Evolutionary conservation across 2,888 invertebrate species (phyloP).

Genomic region (Xylota sylvarum): DNA sequence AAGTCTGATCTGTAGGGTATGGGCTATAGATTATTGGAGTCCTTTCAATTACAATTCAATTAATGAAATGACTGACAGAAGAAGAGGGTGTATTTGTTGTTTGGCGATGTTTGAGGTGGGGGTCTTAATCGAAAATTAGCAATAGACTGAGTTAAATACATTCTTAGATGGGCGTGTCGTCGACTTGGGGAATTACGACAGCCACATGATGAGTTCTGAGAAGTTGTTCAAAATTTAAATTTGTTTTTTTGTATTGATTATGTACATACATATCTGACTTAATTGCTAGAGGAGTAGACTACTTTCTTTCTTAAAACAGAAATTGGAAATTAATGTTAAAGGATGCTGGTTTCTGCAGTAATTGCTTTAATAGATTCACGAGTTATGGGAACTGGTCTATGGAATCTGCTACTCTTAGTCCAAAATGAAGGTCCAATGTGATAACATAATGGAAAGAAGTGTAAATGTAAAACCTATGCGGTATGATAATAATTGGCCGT

Average conservation of each 20-base stretch:
- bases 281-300: background rate
- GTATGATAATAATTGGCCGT: too few relatives aligned
- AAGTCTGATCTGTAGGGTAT: background rate
- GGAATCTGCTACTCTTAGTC: too few relatives aligned
- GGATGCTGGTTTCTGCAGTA: too few relatives aligned
- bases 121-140: background rate
- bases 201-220: background rate
- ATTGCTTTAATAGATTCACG: too few relatives aligned
- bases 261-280: background rate
- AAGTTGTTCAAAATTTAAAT: background rate
- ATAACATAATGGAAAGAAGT: too few relatives aligned
- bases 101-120: background rate
- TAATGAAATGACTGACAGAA: conserved; percentile 11
- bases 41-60: conserved; percentile 43
- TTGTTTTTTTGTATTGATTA: too few relatives aligned
- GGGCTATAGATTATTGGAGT: conserved; percentile 30
- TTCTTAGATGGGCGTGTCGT: background rate
- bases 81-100: background rate
- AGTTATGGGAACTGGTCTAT: too few relatives aligned
- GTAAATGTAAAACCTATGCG: too few relatives aligned
- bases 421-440: too few relatives aligned
- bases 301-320: background rate
- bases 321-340: background rate
- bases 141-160: conserved; percentile 9
- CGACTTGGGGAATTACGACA: background rate